Base-by-base conservation (phyloP, 2,797 vertebrate species). In the Molossus alvarezi region DNA sequence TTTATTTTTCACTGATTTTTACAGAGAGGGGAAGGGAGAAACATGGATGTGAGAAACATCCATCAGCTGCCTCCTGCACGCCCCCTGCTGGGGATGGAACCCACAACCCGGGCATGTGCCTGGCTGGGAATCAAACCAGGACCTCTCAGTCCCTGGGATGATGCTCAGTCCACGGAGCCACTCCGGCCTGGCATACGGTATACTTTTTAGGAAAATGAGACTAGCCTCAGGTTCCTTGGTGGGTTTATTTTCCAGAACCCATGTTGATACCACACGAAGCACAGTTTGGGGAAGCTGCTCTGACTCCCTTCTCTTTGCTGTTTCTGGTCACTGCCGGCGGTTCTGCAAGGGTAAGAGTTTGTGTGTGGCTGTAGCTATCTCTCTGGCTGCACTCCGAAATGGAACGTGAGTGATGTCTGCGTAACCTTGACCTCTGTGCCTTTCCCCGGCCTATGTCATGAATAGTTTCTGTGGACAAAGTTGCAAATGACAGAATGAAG, bases 341-440 rank as follows among this genome's bases (percentile, higher is more conserved):
- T 14, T 83, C 84, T 73, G 8, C 41, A 77, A 83, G 37, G 9
- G 12, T 5, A 60, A 60, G 41, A 88, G 33, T 69, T 88, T 41
- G 23, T 45, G 17, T 45, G 21, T 55, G 73, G 11, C 64, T 45
- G 62, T 55, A 64, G 25, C 85, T 79, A 80, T 80, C 75, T 73
- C 84, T 79, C 91, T 87, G 67, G 88, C 82, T 92, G 57, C 18
- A 23, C 18, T 94, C 77, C 83, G 81, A 92, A 76, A 77, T 72
- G 67, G 95, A 96, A 53, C 45, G 64, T 69, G 53, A 88, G 51
- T 94, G 62, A 84, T 92, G 21, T 58, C 20, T n/a, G 21, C 57
- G 81, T 73, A 88, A 95, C 86, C 33, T 73, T 92, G 81, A 91
- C 75, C 73, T 92, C 95, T 97, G 73, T 91, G 91, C 80, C 73